Percentiles rank a stretch among this genome's conserved stretches.
phyloP scores from a whole-genome alignment of 2,888 invertebrate genomes.

The Callinectes sapidus region DNA sequence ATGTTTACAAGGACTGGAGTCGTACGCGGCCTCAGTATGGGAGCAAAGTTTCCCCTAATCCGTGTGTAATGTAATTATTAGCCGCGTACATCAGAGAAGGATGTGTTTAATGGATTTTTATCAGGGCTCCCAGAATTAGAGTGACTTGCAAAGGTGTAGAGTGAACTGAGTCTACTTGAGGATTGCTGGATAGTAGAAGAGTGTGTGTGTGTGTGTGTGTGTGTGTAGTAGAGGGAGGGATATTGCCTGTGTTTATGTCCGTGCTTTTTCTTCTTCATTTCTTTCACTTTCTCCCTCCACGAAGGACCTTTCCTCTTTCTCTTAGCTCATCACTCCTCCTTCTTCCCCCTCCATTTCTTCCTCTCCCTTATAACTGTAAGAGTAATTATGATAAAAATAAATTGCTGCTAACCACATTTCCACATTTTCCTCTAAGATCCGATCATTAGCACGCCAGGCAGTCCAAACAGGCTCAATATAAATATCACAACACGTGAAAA shows the following conservation, averaged over 20 bases:
- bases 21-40: background rate
- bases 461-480: background rate
- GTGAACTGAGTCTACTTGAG: background rate
- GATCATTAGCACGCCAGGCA: background rate
- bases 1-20: background rate
- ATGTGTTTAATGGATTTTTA: slow-evolving; percentile 47
- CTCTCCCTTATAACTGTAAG: too few species aligned
- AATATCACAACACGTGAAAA: background rate
- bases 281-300: too few species aligned
- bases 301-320: too few species aligned
- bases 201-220: background rate
- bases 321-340: too few species aligned
- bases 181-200: background rate
- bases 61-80: slow-evolving; percentile 44
- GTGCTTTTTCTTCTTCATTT: too few species aligned
- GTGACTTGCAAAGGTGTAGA: slow-evolving; percentile 40
- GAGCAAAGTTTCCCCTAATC: slow-evolving; percentile 37
- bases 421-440: background rate
- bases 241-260: background rate
- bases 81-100: slow-evolving; percentile 14
- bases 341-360: too few species aligned
- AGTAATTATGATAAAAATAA: background rate
- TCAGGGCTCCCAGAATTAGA: slow-evolving; percentile 15
- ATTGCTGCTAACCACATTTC: background rate
- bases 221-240: too few species aligned